Evolutionary conservation across 2,113 vertebrate species (phyloP), one percentile per base, ranked within the genome.

Genomic region (Petromus typicus): DNA sequence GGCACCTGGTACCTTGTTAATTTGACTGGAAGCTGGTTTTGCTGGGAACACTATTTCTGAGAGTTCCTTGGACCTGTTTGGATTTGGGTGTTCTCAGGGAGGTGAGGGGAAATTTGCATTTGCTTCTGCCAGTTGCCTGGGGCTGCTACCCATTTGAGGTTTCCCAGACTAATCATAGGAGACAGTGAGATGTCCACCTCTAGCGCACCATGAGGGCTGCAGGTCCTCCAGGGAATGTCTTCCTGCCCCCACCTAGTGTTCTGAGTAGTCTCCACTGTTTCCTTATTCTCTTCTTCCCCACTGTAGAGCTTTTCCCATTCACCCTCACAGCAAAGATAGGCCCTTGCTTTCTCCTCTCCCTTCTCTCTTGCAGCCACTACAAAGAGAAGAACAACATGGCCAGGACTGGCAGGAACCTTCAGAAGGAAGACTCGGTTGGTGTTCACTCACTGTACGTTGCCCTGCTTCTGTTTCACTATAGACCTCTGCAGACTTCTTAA

Each of bases 1-100:
- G 89, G 37, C 43, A 76, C 84, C 86, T 84, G n/a, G 63, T 82
- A 48, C 37, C 67, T 80, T 66, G 17, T 96, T 96, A 63, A 57
- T 71, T 85, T 84, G 9, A 54, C 32, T 64, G 3, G 13, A 23
- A 90, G 30, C 17, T 91, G 25, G 22, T 90, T 96, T 90, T 90
- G 67, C 40, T 63, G 40, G 76, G 32, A 90, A 82, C 43, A 59
- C 86, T 30, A 34, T 56, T 45, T 75, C 40, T 59, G 66, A 67
- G 57, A 75, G 45, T 73, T 86, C n/a, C 73, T 57, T 51, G 85
- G 63, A 73, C 34, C 69, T 95, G 51, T 22, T 59, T 78, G 48
- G 83, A 85, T 71, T 81, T 84, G 8, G n/a, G 71, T n/a, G 27
- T 25, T 54, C 67, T 89, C 75, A 64, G 51, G 81, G 43, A 45